phyloP scores from a whole-genome alignment of 2,113 vertebrate genomes.

The Falco punctatus region DNA sequence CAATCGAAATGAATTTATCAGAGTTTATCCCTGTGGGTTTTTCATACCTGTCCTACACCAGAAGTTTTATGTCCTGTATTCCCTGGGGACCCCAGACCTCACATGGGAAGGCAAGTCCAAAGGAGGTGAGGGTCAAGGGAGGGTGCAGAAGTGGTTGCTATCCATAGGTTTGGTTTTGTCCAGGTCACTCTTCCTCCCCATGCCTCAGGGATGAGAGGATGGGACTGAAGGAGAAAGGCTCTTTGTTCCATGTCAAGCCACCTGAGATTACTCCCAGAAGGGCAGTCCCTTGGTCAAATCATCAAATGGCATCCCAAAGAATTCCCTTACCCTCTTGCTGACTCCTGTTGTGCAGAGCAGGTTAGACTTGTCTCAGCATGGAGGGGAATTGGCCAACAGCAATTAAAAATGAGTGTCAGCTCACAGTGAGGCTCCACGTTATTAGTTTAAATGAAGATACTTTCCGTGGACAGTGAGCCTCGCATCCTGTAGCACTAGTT shows the following conservation, averaged over 20 bases:
- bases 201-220: not conserved
- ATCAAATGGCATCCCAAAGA: not conserved
- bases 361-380: not conserved
- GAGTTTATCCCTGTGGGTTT: not conserved
- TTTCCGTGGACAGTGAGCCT: not conserved
- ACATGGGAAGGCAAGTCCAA: not conserved
- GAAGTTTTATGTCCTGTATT: not conserved
- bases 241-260: not conserved
- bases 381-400: not conserved
- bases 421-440: not conserved
- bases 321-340: conserved; percentile 1
- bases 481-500: not conserved
- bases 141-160: not conserved
- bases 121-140: not conserved
- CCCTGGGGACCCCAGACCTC: not conserved
- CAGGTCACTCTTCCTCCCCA: rapidly evolving
- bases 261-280: not conserved
- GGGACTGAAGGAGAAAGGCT: not conserved
- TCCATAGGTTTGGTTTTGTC: not conserved
- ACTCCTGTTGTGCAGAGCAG: not conserved
- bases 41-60: not conserved
- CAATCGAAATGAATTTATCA: not conserved
- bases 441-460: conserved; percentile 45
- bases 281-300: not conserved
- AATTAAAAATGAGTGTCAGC: conserved; percentile 40